phyloP scores from a whole-genome alignment of 2,888 invertebrate species.

The Trissonchulus sp. region DNA sequence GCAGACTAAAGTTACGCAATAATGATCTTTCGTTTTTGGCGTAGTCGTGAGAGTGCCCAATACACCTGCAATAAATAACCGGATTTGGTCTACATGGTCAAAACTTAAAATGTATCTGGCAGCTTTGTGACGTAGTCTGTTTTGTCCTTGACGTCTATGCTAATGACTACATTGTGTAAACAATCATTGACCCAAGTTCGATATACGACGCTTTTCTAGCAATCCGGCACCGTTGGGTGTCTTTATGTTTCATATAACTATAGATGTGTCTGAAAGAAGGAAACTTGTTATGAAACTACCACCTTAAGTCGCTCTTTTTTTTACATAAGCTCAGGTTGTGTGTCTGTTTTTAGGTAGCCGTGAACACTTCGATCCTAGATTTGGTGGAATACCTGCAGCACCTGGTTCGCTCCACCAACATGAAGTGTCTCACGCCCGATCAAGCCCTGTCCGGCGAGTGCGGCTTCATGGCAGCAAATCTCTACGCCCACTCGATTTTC shows the following conservation, averaged over 20 bases:
- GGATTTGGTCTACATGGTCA: no score
- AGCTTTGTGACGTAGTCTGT: no score
- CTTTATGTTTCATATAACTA: not conserved
- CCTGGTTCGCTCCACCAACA: slow-evolving; percentile 87
- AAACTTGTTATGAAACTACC: no score
- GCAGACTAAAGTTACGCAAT: not conserved
- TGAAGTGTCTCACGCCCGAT: slow-evolving; percentile 96
- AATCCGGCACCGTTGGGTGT: not conserved
- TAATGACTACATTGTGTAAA: no score
- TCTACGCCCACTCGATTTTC: slow-evolving; percentile 75
- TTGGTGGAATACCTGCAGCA: slow-evolving; percentile 86
- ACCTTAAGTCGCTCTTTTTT: not conserved
- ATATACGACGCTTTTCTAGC: not conserved
- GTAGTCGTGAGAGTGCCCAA: no score
- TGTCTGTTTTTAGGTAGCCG: slow-evolving; percentile 68
- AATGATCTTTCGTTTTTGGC: no score
- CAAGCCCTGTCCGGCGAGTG: slow-evolving; percentile 69
- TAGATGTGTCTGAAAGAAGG: no score
- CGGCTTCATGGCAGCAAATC: slow-evolving; percentile 98
- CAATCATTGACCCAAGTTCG: not conserved
- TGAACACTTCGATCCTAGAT: slow-evolving; percentile 83
- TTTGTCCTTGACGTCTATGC: no score
- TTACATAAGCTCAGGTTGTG: not conserved
- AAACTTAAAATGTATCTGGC: no score
- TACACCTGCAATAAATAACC: no score